Evolutionary conservation across 2,797 vertebrate species (phyloP), one percentile per base, ranked within the genome.

Genomic region (Geotrypetes seraphini): DNA sequence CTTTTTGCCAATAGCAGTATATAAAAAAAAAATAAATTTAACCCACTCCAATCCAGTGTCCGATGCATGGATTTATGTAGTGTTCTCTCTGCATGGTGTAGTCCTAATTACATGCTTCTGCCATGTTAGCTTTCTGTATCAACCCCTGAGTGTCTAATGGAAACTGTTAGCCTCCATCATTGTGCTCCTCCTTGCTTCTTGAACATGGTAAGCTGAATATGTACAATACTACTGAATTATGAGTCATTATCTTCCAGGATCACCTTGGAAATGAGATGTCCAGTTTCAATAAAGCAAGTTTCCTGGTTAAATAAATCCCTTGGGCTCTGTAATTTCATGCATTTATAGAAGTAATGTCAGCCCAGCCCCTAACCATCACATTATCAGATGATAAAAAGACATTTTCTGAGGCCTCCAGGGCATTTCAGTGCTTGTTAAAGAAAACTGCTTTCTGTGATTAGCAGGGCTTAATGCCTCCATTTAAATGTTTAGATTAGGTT

Each of bases 211-310:
- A 56, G 45, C 69, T 69, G 67, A 53, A 39, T 38, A 38, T 43
- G 57, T 56, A 39, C 36, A 57, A 43, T 25, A 20, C 47, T 25
- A 20, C 47, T 73, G 71, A 80, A 53, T 74, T 73, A 76, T 65
- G 50, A 45, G 36, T 45, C 59, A 76, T 72, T 75, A 78, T 82
- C 73, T 75, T 60, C 50, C 33, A 45, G 13, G 33, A 76, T 59
- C 75, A 77, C 74, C 73, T 77, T 78, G 73, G 71, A 66, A 74
- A 66, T 2, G 44, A 66, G 66, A 75, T 69, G 60, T 57, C 67
- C 76, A 71, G 78, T 78, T 73, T 81, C 66, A 70, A 69, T 69
- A 72, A 76, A 69, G 65, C 69, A 70, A 65, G 52, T 73, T 73
- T 72, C 51, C 27, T 22, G 46, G 57, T 73, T 73, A 77, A 74